These are phyloP conservation scores for Gymnodraco acuticeps DNA, from an alignment of 2,797 vertebrate species.

Conservation along the genomic window DNA sequence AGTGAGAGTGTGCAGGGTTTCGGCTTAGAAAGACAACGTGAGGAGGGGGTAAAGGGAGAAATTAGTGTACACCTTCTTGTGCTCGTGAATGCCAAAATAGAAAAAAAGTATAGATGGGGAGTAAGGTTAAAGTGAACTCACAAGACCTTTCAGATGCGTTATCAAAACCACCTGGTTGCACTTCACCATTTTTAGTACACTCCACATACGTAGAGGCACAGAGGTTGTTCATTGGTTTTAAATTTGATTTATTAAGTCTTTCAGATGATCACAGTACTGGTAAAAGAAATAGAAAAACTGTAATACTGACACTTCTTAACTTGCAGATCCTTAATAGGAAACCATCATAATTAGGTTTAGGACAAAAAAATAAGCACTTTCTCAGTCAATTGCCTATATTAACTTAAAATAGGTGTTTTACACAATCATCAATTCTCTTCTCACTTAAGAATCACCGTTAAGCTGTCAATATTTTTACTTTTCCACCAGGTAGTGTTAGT, in stretches of 20 bases:
- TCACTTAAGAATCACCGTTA: neutral
- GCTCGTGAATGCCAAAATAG: conserved; percentile 63
- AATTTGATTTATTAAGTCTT: neutral
- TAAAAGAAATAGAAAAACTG: neutral
- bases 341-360: too few species aligned
- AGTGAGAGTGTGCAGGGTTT: conserved; percentile 80
- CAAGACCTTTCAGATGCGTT: conserved; percentile 65
- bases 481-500: neutral
- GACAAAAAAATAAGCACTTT: neutral
- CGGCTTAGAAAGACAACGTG: conserved; percentile 69
- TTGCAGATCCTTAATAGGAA: too few species aligned
- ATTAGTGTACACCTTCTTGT: conserved; percentile 56
- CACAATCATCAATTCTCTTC: neutral
- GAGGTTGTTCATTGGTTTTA: conserved; percentile 15
- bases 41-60: conserved; percentile 65
- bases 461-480: neutral
- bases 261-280: conserved; percentile 1
- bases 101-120: conserved; percentile 57
- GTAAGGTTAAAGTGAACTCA: conserved; percentile 70
- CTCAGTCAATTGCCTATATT: neutral
- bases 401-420: neutral
- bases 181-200: conserved; percentile 41
- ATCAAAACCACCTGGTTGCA: conserved; percentile 70
- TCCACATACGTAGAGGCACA: conserved; percentile 2
- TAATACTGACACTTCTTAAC: too few species aligned